Conservation (phyloP, 2,113 vertebrate genomes). For the Carlito syrichta region DNA sequence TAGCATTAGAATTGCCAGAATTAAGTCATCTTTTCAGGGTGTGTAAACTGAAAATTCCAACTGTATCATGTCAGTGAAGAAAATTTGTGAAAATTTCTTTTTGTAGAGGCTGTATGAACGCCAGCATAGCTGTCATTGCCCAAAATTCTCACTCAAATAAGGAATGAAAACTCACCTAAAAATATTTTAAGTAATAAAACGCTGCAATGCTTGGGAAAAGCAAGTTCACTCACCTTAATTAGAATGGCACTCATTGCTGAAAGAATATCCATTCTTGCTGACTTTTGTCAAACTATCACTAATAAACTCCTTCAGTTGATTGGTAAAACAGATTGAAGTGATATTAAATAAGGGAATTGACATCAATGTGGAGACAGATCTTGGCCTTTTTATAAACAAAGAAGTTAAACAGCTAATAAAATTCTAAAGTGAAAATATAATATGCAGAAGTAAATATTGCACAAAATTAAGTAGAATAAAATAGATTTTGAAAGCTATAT, state of each 20-base stretch:
- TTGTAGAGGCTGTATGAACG: background rate
- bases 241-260: background rate
- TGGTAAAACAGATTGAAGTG: background rate
- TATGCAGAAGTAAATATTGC: background rate
- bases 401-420: background rate
- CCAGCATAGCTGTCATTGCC: background rate
- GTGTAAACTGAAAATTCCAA: background rate
- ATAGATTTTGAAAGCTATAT: background rate
- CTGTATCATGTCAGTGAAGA: background rate
- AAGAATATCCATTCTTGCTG: background rate
- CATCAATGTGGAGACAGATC: background rate
- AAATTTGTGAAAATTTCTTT: background rate
- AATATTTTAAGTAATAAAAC: background rate
- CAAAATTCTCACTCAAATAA: background rate
- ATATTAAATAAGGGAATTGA: background rate
- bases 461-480: background rate
- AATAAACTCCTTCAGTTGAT: background rate
- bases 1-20: background rate
- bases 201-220: background rate
- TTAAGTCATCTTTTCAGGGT: constrained; percentile 13
- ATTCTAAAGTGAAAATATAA: background rate
- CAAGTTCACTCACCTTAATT: background rate
- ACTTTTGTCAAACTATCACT: background rate
- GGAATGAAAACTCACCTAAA: background rate
- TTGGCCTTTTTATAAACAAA: background rate